Percentiles rank a stretch among this genome's conserved stretches.
phyloP scores from a whole-genome alignment of 2,113 vertebrate genomes.

The Cottus gobio region DNA sequence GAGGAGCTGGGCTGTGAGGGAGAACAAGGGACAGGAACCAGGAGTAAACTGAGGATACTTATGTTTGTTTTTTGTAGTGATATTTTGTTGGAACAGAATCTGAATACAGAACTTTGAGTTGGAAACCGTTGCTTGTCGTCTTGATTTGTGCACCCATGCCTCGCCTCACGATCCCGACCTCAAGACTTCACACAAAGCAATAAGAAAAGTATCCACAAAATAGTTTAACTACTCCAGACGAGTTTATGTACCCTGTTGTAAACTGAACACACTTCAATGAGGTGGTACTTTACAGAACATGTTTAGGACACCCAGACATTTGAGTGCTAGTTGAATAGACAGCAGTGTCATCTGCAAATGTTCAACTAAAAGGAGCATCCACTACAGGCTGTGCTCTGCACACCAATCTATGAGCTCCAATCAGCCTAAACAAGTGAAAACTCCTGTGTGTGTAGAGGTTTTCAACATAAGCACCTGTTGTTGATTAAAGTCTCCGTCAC shows the following conservation, averaged over 20 bases:
- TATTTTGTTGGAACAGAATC: no score
- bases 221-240: neutral
- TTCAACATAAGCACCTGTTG: neutral
- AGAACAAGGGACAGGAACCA: no score
- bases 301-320: neutral
- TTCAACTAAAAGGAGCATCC: neutral
- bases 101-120: no score
- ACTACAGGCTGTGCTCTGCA: neutral
- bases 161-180: no score
- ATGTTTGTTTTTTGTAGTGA: no score
- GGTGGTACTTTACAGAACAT: neutral
- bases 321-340: neutral
- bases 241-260: neutral
- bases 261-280: neutral
- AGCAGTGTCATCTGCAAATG: neutral
- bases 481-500: neutral
- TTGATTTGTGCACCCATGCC: no score
- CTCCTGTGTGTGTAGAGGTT: neutral
- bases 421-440: neutral
- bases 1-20: no score
- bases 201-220: neutral
- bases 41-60: no score
- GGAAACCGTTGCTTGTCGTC: no score
- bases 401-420: neutral
- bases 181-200: no score